A percentile compares a stretch with the other conserved stretches of the same genome.
These are phyloP conservation scores for Callospermophilus lateralis DNA, from an alignment of 2,113 vertebrate genomes.

Conservation along the genomic window DNA sequence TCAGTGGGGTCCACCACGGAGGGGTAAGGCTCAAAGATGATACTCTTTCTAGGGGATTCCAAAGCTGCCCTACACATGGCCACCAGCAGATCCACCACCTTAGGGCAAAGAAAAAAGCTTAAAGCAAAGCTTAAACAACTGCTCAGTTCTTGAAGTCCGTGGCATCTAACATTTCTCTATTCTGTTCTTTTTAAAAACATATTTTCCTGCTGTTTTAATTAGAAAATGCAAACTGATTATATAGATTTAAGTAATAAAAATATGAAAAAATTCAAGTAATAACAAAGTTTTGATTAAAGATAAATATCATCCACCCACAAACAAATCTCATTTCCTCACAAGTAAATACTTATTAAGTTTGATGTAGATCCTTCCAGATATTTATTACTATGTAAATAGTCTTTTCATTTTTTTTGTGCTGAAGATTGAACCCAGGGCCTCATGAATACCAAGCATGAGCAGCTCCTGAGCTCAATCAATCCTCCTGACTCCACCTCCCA, in stretches of 20 bases:
- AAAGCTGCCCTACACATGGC: slow-evolving; percentile 99
- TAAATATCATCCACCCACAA: background rate
- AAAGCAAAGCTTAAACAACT: background rate
- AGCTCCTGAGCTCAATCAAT: background rate
- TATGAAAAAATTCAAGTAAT: slow-evolving; percentile 51
- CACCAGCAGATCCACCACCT: slow-evolving; percentile 98
- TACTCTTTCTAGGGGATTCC: slow-evolving; percentile 98
- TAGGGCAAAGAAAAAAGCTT: background rate
- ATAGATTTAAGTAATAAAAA: slow-evolving; percentile 36
- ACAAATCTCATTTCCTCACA: slow-evolving; percentile 17
- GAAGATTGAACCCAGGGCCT: background rate
- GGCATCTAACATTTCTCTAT: background rate
- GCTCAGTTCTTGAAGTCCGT: background rate
- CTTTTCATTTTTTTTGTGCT: background rate
- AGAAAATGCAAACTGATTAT: slow-evolving; percentile 37
- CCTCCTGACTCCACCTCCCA: background rate
- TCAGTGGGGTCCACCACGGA: slow-evolving; percentile 99
- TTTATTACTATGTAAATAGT: background rate
- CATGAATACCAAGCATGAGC: background rate
- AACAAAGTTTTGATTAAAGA: slow-evolving; percentile 30
- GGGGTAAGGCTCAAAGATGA: slow-evolving; percentile 99
- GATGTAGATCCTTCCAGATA: background rate
- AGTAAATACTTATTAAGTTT: background rate
- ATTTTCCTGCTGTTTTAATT: background rate
- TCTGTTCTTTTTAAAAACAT: slow-evolving; percentile 5